A percentile compares a stretch with the other conserved stretches of the same genome.
Conservation (phyloP, 2,888 invertebrate species). For the Cinara cedri region DNA sequence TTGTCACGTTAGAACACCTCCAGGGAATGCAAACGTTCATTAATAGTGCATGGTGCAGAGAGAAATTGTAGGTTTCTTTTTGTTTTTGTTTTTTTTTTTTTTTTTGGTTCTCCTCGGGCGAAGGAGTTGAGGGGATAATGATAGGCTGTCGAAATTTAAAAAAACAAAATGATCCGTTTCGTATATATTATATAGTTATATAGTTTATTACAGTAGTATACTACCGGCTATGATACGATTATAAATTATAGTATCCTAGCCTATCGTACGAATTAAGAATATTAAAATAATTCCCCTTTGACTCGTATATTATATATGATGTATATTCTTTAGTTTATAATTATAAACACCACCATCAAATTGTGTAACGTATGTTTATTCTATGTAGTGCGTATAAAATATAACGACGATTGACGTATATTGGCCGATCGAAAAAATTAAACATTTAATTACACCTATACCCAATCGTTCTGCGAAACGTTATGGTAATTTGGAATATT, state of each 20-base stretch:
- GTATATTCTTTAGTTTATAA: no score
- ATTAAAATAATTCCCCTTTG: not conserved
- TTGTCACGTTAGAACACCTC: constrained; percentile 17
- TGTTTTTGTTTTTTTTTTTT: no score
- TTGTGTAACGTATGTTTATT: no score
- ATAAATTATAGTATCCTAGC: no score
- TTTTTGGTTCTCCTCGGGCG: no score
- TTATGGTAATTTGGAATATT: no score
- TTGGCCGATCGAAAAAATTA: not conserved
- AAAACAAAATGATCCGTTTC: not conserved
- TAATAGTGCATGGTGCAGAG: not conserved
- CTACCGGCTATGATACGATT: not conserved
- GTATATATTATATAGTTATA: no score
- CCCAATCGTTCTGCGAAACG: no score
- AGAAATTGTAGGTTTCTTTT: not conserved
- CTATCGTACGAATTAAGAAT: not conserved
- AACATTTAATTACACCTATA: not conserved
- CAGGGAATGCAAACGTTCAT: constrained; percentile 17
- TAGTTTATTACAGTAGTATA: not conserved
- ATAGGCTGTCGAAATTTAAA: not conserved
- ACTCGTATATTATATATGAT: no score
- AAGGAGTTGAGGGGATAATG: not conserved
- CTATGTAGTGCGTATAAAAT: no score
- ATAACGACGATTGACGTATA: no score
- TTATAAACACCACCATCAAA: no score